Evolutionary conservation across 2,888 invertebrate species (phyloP), one percentile per base, ranked within the genome.

Genomic region (Gastrophysa polygoni): DNA sequence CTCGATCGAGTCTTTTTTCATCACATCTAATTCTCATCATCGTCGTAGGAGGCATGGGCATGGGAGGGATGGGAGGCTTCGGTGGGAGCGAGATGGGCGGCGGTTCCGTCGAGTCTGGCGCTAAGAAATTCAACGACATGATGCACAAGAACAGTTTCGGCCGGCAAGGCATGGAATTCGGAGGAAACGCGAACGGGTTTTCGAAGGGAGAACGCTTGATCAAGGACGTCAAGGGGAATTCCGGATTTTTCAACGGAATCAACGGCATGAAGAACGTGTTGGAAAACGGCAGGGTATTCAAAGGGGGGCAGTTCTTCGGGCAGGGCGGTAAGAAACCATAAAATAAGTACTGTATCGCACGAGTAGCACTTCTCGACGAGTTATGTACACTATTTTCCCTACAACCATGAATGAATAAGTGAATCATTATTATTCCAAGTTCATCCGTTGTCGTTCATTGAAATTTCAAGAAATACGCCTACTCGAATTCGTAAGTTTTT

Each of bases 241-340:
- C 84, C 7, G 86, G 84, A 56, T 84, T 83, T 55, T 86, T 85
- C 69, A 86, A 83, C 71, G 85, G 84, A 50, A 84, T 84, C 67
- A 83, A 83, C 72, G 86, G 84, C 0, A 85, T 84, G 68, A 87
- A 87, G 66, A 87, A 87, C 76, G 81, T 84, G 16, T 82, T 82
- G 7, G 86, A 85, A 56, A 86, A 87, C 71, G 86, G 85, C 62
- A 87, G 87, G 67, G 82, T 78, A 64, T 87, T 86, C 68, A 83
- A 84, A 75, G 87, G 87, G 34, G 85, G 81, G 38, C 84, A 86
- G 69, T 85, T 85, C 63, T 77, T 83, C 60, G 84, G 85, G 69
- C 85, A 86, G 75, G 82, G 85, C 68, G 87, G 87, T 86, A 81
- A 66, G 21, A 44, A 24, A 24, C 20, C 7, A 17, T 18, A 29